Base-by-base conservation (phyloP, 2,797 vertebrate species). In the Halcyon badia region DNA sequence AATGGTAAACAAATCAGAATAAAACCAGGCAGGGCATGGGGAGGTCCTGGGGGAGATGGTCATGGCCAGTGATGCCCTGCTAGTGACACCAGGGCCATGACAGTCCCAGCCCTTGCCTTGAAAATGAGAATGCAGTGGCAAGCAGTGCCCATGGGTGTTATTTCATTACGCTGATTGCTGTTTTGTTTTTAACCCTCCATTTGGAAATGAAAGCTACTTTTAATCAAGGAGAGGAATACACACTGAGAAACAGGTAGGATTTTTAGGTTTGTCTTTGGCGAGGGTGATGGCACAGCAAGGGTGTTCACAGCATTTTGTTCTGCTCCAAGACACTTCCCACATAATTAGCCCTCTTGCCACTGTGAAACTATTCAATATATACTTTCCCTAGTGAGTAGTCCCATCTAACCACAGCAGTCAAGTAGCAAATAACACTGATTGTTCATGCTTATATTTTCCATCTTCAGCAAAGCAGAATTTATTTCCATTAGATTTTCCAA, bases 401-500 rank as follows among this genome's bases (percentile, higher is more conserved):
- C 48, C 31, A 31, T 46, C 14, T 64, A 91, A 85, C 56, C 71
- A 75, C 84, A 77, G 71, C 31, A 84, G 28, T 66, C 35, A 85
- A 78, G 64, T 42, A 80, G 44, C 42, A 95, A 92, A 87, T 70
- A 95, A 48, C 24, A 52, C 26, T 83, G 49, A 89, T 90, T 89
- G 26, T 46, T 60, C 26, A 13, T 57, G 20, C 44, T 84, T 90
- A 11, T 24, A 85, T 93, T 89, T 94, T 87, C 75, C 86, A 51
- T 61, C 73, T 58, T 90, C 81, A 79, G 62, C n/a, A 82, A 25
- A 79, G 42, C 21, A 87, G 73, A 88, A 35, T 76, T 87, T 78
- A 81, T 91, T 87, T 89, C 60, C 42, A 49, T 44, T 83, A 66
- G 25, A 64, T 77, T 95, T 93, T 95, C 73, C 70, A 68, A n/a